Evolutionary conservation across 2,888 invertebrate species (phyloP), one percentile per base, ranked within the genome.

Genomic region (Pristionchus entomophagus): DNA sequence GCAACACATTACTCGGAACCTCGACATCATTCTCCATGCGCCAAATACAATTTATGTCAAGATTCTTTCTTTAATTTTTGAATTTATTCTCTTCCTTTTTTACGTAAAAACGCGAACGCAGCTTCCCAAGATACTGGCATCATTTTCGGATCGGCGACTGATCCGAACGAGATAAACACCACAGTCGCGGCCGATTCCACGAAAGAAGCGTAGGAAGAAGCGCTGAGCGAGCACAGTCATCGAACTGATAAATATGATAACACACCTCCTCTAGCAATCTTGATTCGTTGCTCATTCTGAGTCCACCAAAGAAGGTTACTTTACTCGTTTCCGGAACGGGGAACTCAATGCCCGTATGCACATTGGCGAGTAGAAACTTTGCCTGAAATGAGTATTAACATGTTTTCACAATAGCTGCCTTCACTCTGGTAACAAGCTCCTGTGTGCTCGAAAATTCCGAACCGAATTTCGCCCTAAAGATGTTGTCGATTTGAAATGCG

Each of bases 261-360:
- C 19, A 2, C 6, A 81, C 81, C 81, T 81, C 81, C 8, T 35
- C 19, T 2, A 81, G 41, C n/a, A 53, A 53, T 45, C 53, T 81
- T 6, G 35, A 17, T n/a, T 81, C 81, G 19, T 51, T 81, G n/a
- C 56, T 81, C 81, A 53, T 51, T 10, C 53, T 53, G 10, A 81
- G 56, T 32, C 81, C 81, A 8, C 81, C 81, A 14, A 81, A 19
- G 32, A 35, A 81, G 0, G n/a, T 35, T 0, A 81, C 35, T 38
- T 81, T 81, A 19, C 53, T 53, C 0, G 81, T 81, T 1, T 53
- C 17, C 1, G 81, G 53, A 17, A 81, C 19, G 1, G 81, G 81
- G 22, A 53, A 81, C n/a, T 81, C 81, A 38, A 81, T 81, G 38
- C 53, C 81, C 53, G 81, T 22, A n/a, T 81, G 81, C 0, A 35